phyloP scores from a whole-genome alignment of 2,113 vertebrate genomes.

The Diadophis punctatus region DNA sequence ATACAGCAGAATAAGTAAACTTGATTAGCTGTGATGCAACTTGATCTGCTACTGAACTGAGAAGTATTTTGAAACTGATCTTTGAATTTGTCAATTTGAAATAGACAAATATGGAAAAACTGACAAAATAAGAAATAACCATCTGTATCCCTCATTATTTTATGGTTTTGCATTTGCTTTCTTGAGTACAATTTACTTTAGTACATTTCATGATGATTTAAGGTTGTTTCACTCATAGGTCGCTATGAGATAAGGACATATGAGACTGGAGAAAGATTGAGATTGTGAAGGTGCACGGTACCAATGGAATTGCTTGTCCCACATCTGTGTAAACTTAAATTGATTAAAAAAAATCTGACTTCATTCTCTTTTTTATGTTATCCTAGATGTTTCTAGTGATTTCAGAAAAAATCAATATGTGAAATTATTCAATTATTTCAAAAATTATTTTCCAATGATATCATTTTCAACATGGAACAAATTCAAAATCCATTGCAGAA shows the following conservation, averaged over 20 bases:
- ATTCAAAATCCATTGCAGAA: background rate
- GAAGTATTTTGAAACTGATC: background rate
- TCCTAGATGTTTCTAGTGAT: background rate
- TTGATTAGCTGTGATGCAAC: background rate
- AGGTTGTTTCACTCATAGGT: background rate
- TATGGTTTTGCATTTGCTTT: background rate
- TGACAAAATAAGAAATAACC: background rate
- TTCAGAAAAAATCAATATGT: background rate
- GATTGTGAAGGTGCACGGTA: background rate
- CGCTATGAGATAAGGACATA: background rate
- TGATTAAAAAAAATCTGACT: background rate
- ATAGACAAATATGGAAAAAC: background rate
- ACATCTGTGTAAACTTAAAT: background rate
- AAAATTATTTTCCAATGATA: background rate
- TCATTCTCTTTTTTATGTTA: background rate
- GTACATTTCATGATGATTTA: background rate
- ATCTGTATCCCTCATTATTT: background rate
- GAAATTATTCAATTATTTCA: background rate
- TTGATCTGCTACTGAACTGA: background rate
- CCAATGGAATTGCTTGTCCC: background rate
- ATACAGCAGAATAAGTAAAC: background rate
- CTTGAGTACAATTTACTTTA: background rate
- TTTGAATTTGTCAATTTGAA: background rate
- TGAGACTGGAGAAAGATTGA: background rate
- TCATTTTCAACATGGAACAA: background rate